Base-by-base conservation (phyloP, 2,888 invertebrate species). In the Dichetophora obliterata region DNA sequence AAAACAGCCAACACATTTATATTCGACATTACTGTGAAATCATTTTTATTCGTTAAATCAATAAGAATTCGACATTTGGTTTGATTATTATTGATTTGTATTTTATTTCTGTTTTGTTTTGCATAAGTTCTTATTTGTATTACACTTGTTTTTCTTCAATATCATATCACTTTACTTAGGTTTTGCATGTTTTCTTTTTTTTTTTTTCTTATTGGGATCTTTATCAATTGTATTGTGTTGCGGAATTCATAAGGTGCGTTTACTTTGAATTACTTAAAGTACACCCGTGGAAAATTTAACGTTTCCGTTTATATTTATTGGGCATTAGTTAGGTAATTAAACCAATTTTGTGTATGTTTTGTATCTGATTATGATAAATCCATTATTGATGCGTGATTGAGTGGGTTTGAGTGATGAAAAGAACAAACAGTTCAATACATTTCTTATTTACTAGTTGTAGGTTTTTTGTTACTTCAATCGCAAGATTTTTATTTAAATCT, bases 11-110 rank as follows among this genome's bases (percentile, higher is more conserved):
- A 54, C 27, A 14, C 22, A 50, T 50, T 27, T 65, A 22, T 66
- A 5, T 27, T 48, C 31, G 75, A 75, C 69, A 75, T 75, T 73
- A 19, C 76, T 73, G 73, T 73, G 76, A 76, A 75, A 73, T 78
- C 78, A 48, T 71, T 57, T 77, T 75, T 75, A 75, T 78, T 78
- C 57, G 37, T 73, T 78, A 66, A 63, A 63, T 73, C 50, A 68
- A 75, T 68, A 66, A 73, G 63, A 70, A 69, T 69, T 78, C 72
- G 61, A 77, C 75, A 73, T 66, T 76, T 73, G 70, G 5, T 59
- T 76, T 54, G 48, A 48, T 52, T 75, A 27, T 75, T 68, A 48
- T 48, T 66, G 34, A 66, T 74, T 74, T 68, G 43, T 5, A 22
- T 68, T 48, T 68, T 24, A 31, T 31, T n/a, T 34, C 24, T 31